Evolutionary conservation across 2,888 invertebrate species (phyloP).

Genomic region (Stenurella melanura): DNA sequence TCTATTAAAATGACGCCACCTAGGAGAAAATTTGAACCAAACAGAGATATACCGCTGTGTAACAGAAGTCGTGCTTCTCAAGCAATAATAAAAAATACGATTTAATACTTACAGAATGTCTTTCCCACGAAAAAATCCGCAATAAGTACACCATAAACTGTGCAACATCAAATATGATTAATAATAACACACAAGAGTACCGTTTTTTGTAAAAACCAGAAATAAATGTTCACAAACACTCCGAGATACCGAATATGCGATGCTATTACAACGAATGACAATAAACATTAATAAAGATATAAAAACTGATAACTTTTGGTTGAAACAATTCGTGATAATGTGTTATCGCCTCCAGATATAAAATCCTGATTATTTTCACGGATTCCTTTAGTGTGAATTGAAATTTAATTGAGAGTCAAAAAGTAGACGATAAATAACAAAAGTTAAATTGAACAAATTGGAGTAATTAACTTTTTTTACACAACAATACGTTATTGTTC

Average conservation of each 20-base stretch:
- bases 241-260: constrained; percentile 16
- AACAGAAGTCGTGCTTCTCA: background rate
- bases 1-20: background rate
- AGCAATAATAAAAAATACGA: constrained; percentile 8
- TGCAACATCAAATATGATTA: constrained; percentile 14
- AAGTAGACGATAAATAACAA: background rate
- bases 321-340: constrained; percentile 18
- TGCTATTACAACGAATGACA: background rate
- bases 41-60: background rate
- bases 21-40: background rate
- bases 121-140: constrained; percentile 23
- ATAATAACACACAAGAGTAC: constrained; percentile 13
- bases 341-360: constrained; percentile 5
- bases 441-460: background rate
- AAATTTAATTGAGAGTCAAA: constrained; percentile 5
- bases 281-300: constrained; percentile 8
- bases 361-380: background rate
- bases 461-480: background rate
- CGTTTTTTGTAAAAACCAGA: constrained; percentile 12
- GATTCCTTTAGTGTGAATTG: background rate
- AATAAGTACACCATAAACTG: background rate
- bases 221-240: background rate
- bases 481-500: background rate
- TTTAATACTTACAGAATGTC: constrained; percentile 20
- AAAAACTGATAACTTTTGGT: constrained; percentile 10